These are phyloP conservation scores for Epinotia demarniana DNA, from an alignment of 2,888 invertebrate genomes.

Conservation along the genomic window DNA sequence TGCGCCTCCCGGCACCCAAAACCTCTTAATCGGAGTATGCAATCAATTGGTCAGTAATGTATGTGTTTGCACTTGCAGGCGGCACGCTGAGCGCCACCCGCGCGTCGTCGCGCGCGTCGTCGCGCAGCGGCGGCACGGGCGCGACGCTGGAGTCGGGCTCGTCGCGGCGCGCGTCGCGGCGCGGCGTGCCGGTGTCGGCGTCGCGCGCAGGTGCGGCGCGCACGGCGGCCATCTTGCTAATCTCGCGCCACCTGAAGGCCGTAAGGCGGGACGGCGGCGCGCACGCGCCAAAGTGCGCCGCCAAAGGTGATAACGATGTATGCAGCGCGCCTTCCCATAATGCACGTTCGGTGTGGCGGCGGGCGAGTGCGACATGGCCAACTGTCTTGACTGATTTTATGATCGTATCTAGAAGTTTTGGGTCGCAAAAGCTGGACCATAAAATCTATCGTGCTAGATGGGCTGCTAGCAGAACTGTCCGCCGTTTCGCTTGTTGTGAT, in stretches of 20 bases:
- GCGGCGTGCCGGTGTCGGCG: constrained; percentile 89
- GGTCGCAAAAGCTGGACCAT: too few relatives aligned
- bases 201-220: constrained; percentile 97
- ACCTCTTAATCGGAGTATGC: too few relatives aligned
- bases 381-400: too few relatives aligned
- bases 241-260: constrained; percentile 93
- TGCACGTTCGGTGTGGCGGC: constrained; percentile 72
- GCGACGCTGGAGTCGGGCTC: constrained; percentile 78
- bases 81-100: constrained; percentile 54
- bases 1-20: too few relatives aligned
- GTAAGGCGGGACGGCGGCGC: constrained; percentile 83
- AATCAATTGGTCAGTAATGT: too few relatives aligned
- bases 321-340: constrained; percentile 79
- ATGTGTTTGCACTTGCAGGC: constrained; percentile 32
- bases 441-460: too few relatives aligned
- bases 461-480: background rate
- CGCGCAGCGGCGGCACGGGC: constrained; percentile 74
- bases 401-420: too few relatives aligned
- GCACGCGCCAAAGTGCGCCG: constrained; percentile 84
- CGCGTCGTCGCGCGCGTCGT: constrained; percentile 74
- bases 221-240: constrained; percentile 97
- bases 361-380: constrained; percentile 49
- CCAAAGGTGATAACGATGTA: constrained; percentile 85
- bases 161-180: constrained; percentile 83
- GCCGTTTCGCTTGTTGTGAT: background rate